phyloP scores from a whole-genome alignment of 1,140 invertebrate genomes.

The Cydia splendana region DNA sequence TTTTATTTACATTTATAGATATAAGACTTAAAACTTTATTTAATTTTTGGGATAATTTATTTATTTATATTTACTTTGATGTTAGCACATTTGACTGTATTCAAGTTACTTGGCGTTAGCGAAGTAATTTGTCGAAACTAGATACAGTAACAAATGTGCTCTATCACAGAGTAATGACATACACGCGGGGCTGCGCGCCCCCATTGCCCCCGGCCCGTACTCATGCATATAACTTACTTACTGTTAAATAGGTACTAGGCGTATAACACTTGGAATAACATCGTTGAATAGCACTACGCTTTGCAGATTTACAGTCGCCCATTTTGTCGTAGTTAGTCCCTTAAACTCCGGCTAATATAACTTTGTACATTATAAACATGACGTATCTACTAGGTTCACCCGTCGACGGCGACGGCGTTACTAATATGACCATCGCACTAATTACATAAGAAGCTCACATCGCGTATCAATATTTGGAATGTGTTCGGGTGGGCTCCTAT shows the following conservation, averaged over 20 bases:
- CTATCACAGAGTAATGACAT: conserved; percentile 79
- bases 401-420: conserved; percentile 29
- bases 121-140: conserved; percentile 31
- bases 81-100: conserved; percentile 70
- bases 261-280: conserved; percentile 71
- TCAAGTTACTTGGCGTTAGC: conserved; percentile 29
- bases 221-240: conserved; percentile 75
- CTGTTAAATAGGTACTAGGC: conserved; percentile 63
- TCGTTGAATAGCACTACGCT: conserved; percentile 69
- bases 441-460: conserved; percentile 9
- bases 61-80: conserved; percentile 63
- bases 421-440: background rate
- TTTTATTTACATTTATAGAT: conserved; percentile 76
- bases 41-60: conserved; percentile 80
- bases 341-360: conserved; percentile 43
- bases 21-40: conserved; percentile 74
- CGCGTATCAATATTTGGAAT: conserved; percentile 26
- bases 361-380: conserved; percentile 67
- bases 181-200: conserved; percentile 66
- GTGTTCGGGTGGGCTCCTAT: conserved; percentile 29
- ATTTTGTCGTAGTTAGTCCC: conserved; percentile 54
- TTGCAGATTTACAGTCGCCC: conserved; percentile 54
- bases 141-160: conserved; percentile 64
- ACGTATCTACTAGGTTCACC: conserved; percentile 30
- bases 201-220: conserved; percentile 77